These are phyloP conservation scores for Lordiphosa clarofinis DNA, from an alignment of 1,140 invertebrate species.

Conservation along the genomic window DNA sequence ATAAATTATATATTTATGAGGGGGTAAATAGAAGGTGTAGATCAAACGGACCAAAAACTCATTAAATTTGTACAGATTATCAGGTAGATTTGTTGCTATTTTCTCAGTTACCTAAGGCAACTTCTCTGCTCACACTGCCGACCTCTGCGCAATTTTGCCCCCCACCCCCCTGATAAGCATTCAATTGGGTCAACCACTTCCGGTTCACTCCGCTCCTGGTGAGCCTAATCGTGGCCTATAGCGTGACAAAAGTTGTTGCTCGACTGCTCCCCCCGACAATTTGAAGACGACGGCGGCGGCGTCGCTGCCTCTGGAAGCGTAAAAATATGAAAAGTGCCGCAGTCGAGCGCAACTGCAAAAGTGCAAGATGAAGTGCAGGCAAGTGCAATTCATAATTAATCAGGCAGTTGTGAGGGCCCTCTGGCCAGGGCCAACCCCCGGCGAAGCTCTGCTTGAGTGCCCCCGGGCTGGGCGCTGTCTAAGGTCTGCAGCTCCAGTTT, in stretches of 20 bases:
- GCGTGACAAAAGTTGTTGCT: slow-evolving; percentile 73
- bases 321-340: slow-evolving; percentile 73
- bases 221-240: slow-evolving; percentile 31
- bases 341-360: slow-evolving; percentile 19
- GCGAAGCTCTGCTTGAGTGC: not conserved
- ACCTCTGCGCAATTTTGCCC: too few relatives aligned
- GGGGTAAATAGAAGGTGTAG: too few relatives aligned
- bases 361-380: slow-evolving; percentile 13
- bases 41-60: too few relatives aligned
- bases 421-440: slow-evolving; percentile 2
- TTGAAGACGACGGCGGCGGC: slow-evolving; percentile 26
- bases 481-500: too few relatives aligned
- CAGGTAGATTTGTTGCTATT: too few relatives aligned
- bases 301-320: slow-evolving; percentile 60
- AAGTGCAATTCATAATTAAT: slow-evolving; percentile 69
- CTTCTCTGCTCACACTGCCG: too few relatives aligned
- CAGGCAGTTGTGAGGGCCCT: slow-evolving; percentile 33
- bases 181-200: too few relatives aligned
- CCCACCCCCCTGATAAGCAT: too few relatives aligned
- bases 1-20: too few relatives aligned
- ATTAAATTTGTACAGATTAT: too few relatives aligned
- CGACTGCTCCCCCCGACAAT: slow-evolving; percentile 58
- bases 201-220: slow-evolving; percentile 31
- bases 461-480: not conserved
- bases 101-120: too few relatives aligned